phyloP scores from a whole-genome alignment of 2,888 invertebrate species.

The Crematogaster levior region DNA sequence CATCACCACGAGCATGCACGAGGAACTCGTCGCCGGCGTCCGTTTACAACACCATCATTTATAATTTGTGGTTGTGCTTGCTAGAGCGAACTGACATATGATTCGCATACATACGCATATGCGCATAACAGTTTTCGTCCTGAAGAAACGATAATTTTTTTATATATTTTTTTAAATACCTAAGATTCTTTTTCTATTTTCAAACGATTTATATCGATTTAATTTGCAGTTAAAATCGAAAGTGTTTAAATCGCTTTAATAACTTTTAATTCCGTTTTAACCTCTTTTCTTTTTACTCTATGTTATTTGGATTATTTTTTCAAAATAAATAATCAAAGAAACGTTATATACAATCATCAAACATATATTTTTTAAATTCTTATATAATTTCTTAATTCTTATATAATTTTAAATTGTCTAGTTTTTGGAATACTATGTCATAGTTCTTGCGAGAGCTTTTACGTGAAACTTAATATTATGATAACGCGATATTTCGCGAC shows the following conservation, averaged over 20 bases:
- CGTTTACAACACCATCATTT: constrained; percentile 45
- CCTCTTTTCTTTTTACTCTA: not conserved
- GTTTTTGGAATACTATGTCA: constrained; percentile 7
- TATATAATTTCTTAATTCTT: not conserved
- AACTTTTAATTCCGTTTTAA: not conserved
- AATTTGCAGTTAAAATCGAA: not conserved
- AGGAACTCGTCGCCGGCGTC: constrained; percentile 7
- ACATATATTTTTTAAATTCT: not conserved
- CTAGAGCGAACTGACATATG: constrained; percentile 16
- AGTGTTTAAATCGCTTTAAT: not conserved
- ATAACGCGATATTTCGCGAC: constrained; percentile 37
- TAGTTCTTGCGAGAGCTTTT: constrained; percentile 20
- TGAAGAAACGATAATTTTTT: not conserved
- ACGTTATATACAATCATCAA: not conserved
- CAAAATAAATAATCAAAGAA: not conserved
- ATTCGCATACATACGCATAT: not conserved
- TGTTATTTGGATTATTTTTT: not conserved
- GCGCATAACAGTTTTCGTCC: not conserved
- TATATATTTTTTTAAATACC: not conserved
- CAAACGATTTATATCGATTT: not conserved
- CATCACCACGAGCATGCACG: constrained; percentile 51
- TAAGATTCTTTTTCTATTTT: not conserved
- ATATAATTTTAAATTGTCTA: not conserved
- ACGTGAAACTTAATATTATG: constrained; percentile 45
- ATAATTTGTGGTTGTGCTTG: constrained; percentile 32